Conservation (phyloP, 2,113 vertebrate genomes). For the Hypanus sabinus region DNA sequence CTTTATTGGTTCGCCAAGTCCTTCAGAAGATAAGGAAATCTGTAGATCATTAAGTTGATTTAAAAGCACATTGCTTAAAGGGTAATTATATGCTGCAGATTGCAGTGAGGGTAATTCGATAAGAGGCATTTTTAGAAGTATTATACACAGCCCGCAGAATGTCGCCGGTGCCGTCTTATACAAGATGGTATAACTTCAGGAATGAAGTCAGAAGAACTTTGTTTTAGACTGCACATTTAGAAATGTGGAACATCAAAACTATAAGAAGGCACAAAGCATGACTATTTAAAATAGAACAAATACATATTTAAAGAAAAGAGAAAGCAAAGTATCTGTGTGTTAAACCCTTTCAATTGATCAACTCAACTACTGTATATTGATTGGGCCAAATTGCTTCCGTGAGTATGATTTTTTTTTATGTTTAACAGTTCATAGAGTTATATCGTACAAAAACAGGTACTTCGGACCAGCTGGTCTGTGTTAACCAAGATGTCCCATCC, state of each 20-base stretch:
- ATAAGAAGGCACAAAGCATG: neutral
- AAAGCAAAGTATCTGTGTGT: neutral
- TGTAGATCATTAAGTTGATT: too few species aligned
- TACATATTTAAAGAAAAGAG: neutral
- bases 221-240: neutral
- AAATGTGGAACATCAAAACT: neutral
- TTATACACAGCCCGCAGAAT: too few species aligned
- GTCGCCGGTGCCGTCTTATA: neutral
- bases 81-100: too few species aligned
- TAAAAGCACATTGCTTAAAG: too few species aligned
- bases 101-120: too few species aligned
- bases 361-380: neutral
- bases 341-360: neutral
- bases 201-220: neutral
- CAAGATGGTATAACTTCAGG: neutral
- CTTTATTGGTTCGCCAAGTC: too few species aligned
- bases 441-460: too few species aligned
- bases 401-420: neutral
- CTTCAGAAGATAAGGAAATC: too few species aligned
- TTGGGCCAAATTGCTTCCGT: neutral
- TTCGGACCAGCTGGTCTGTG: too few species aligned
- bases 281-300: neutral
- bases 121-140: too few species aligned
- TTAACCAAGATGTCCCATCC: too few species aligned
- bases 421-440: too few species aligned